phyloP scores from a whole-genome alignment of 64 coral and sea anemone species.

The Platygyra sinensis region DNA sequence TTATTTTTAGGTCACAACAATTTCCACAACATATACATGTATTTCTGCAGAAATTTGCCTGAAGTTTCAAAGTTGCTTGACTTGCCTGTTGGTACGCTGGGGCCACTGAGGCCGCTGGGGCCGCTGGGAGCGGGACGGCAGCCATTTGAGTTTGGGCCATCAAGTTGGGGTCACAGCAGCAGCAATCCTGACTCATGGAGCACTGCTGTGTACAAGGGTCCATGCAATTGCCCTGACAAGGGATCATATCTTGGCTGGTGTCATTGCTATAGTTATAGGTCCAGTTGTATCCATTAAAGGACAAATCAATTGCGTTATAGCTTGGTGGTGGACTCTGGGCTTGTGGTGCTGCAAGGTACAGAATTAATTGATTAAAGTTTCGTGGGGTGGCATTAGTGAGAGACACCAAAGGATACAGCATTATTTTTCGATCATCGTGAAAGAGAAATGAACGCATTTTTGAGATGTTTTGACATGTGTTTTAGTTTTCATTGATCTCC shows the following conservation, averaged over 20 bases:
- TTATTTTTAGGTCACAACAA: too few relatives aligned
- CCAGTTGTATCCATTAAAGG: constrained; percentile 72
- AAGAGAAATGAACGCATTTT: too few relatives aligned
- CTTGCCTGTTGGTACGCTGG: constrained; percentile 22
- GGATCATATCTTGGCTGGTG: constrained; percentile 45
- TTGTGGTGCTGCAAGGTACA: constrained; percentile 19
- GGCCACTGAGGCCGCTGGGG: neutral
- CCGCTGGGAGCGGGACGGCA: neutral
- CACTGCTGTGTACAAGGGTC: constrained; percentile 68
- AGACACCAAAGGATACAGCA: too few relatives aligned
- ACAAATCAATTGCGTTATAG: constrained; percentile 70
- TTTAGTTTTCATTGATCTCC: too few relatives aligned
- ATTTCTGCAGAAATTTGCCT: too few relatives aligned
- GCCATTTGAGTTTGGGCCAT: constrained; percentile 24
- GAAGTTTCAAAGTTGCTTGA: neutral
- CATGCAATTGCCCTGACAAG: constrained; percentile 77
- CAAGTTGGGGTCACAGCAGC: constrained; percentile 73
- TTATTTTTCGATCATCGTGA: too few relatives aligned
- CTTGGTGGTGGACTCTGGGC: neutral
- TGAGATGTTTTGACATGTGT: too few relatives aligned
- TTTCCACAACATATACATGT: too few relatives aligned
- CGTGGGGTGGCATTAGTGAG: neutral
- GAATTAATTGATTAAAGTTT: neutral
- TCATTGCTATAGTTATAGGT: constrained; percentile 46
- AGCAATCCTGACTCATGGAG: constrained; percentile 72